Evolutionary conservation across 2,113 vertebrate genomes (phyloP).

Genomic region (Ameiurus melas): DNA sequence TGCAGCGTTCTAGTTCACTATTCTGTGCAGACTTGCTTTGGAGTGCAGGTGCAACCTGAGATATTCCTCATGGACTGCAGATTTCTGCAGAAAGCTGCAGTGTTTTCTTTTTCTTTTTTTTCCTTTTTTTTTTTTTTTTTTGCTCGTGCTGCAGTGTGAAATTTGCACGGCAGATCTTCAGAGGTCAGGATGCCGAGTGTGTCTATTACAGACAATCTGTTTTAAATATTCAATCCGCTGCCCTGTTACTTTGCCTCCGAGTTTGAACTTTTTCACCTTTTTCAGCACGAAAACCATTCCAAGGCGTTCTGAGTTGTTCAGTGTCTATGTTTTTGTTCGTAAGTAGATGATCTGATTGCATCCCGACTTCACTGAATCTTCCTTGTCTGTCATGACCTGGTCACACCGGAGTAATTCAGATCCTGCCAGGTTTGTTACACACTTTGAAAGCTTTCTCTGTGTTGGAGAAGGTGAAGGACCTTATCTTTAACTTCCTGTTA

Average conservation of each 20-base stretch:
- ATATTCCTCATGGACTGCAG: slow-evolving; percentile 40
- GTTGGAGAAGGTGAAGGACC: not conserved
- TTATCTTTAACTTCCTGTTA: not conserved
- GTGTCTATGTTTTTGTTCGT: not conserved
- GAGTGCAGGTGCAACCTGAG: slow-evolving; percentile 25
- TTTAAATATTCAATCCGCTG: not conserved
- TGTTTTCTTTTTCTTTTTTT: too few species aligned
- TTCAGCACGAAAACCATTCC: not conserved
- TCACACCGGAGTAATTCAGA: not conserved
- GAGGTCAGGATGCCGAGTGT: slow-evolving; percentile 15
- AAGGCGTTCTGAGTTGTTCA: too few species aligned
- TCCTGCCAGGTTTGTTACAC: not conserved
- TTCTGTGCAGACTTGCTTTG: slow-evolving; percentile 21
- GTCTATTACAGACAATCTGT: not conserved
- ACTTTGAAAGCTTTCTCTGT: not conserved
- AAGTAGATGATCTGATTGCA: not conserved
- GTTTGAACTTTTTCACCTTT: not conserved
- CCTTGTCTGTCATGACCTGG: not conserved
- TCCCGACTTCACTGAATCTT: not conserved
- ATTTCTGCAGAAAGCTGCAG: slow-evolving; percentile 28
- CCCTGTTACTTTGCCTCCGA: not conserved
- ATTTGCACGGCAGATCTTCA: slow-evolving; percentile 11
- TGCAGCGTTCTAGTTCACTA: not conserved
- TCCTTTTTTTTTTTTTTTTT: not conserved
- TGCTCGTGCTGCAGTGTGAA: slow-evolving; percentile 21